A percentile compares a stretch with the other conserved stretches of the same genome.
Conservation (phyloP, 2,113 vertebrate genomes). For the Pseudolaguvia tuberculata region DNA sequence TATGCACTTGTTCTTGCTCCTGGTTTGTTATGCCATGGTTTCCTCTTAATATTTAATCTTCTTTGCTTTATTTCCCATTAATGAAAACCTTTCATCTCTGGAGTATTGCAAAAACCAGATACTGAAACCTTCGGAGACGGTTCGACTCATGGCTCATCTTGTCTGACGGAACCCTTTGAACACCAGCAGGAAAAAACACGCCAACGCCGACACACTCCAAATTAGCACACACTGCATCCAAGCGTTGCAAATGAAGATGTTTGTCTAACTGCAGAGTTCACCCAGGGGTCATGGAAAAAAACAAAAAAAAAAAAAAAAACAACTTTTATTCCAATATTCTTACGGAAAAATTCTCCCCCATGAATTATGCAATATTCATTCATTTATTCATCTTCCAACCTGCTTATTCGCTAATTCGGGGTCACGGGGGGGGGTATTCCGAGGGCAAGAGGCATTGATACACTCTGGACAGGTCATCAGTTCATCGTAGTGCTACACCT, state of each 20-base stretch:
- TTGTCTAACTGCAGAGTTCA: slow-evolving; percentile 49
- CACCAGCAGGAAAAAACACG: slow-evolving; percentile 39
- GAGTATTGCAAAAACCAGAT: slow-evolving; percentile 43
- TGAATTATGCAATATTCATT: neutral
- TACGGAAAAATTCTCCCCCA: neutral
- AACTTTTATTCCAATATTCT: neutral
- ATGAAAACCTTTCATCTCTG: slow-evolving; percentile 49
- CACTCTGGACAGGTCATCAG: too few relatives aligned
- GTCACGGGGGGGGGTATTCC: too few relatives aligned
- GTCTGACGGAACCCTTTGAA: slow-evolving; percentile 52
- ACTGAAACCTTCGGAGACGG: slow-evolving; percentile 39
- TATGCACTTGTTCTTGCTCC: slow-evolving; percentile 19
- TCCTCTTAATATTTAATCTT: slow-evolving; percentile 53
- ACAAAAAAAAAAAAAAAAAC: too few relatives aligned
- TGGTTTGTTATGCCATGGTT: slow-evolving; percentile 45
- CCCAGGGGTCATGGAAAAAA: slow-evolving; percentile 45
- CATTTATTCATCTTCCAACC: too few relatives aligned
- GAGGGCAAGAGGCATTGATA: too few relatives aligned
- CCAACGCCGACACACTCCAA: slow-evolving; percentile 43
- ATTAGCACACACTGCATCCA: slow-evolving; percentile 15
- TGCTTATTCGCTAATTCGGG: too few relatives aligned
- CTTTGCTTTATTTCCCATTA: slow-evolving; percentile 48
- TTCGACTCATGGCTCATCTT: slow-evolving; percentile 43
- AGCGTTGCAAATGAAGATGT: slow-evolving; percentile 49
- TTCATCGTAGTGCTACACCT: too few relatives aligned